Evolutionary conservation across 1,140 invertebrate species (phyloP).

Genomic region (Atta cephalotes): DNA sequence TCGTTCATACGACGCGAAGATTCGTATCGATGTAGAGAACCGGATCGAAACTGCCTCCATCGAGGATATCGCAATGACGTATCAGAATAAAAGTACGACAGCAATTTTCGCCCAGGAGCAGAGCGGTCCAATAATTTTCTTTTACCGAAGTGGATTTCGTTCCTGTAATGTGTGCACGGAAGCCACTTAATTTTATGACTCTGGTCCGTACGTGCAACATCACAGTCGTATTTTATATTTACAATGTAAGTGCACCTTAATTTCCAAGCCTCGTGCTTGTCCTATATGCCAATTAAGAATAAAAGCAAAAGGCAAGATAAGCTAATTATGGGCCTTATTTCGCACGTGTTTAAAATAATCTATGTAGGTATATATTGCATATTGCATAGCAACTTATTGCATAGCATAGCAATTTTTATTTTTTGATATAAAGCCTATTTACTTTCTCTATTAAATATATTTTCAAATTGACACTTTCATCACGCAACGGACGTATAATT

Average conservation of each 20-base stretch:
- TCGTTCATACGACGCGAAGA: conserved; percentile 36
- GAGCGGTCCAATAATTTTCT: conserved; percentile 57
- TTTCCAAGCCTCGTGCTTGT: background rate
- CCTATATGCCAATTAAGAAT: conserved; percentile 29
- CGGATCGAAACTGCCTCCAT: conserved; percentile 49
- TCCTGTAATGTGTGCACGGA: conserved; percentile 22
- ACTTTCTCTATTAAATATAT: background rate
- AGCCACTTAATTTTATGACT: conserved; percentile 56
- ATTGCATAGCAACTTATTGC: background rate
- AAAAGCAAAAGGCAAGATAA: background rate
- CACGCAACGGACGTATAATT: background rate
- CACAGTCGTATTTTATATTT: conserved; percentile 27
- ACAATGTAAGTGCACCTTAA: conserved; percentile 33
- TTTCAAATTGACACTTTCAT: background rate
- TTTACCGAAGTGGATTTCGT: conserved; percentile 46
- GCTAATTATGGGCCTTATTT: conserved; percentile 9
- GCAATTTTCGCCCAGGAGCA: conserved; percentile 51
- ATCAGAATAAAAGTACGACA: conserved; percentile 47
- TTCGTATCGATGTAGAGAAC: conserved; percentile 54
- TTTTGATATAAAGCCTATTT: background rate
- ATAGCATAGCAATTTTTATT: background rate
- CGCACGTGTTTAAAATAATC: background rate
- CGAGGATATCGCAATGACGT: conserved; percentile 11
- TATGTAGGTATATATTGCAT: background rate
- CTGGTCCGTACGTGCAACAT: background rate